Percentiles rank a stretch among this genome's conserved stretches.
phyloP scores from a whole-genome alignment of 2,113 vertebrate species.

The Anoura caudifer region DNA sequence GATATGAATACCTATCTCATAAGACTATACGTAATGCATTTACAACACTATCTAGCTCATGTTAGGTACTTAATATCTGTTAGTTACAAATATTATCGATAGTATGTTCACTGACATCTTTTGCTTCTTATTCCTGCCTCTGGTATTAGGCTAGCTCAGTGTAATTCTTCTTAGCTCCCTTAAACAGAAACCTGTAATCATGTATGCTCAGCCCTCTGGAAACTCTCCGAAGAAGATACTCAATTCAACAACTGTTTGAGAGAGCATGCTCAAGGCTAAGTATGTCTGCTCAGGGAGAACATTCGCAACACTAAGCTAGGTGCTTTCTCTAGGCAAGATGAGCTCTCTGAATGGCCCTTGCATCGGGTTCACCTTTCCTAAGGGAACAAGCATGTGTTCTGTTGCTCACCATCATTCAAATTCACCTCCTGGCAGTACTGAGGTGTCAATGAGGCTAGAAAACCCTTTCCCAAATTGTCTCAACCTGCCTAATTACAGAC shows the following conservation, averaged over 20 bases:
- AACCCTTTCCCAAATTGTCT: background rate
- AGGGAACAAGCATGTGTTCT: background rate
- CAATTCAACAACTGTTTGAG: background rate
- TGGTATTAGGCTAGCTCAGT: background rate
- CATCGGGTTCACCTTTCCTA: background rate
- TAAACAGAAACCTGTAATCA: background rate
- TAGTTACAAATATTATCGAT: background rate
- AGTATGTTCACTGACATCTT: background rate
- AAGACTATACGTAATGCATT: background rate
- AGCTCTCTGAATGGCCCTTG: background rate
- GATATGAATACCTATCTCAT: background rate
- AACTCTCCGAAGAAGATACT: background rate
- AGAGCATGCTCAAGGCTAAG: background rate
- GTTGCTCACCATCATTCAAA: background rate
- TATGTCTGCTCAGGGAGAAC: background rate
- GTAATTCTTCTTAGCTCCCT: background rate
- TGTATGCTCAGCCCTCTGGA: background rate
- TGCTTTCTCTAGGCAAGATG: background rate
- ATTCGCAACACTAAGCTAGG: background rate
- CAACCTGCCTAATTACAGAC: background rate
- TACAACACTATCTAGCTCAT: background rate
- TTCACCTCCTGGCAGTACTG: background rate
- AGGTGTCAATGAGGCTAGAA: background rate
- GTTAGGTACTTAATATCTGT: background rate
- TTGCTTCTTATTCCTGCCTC: background rate